Evolutionary conservation across 1,140 invertebrate genomes (phyloP).

Genomic region (Calosoma granatense): DNA sequence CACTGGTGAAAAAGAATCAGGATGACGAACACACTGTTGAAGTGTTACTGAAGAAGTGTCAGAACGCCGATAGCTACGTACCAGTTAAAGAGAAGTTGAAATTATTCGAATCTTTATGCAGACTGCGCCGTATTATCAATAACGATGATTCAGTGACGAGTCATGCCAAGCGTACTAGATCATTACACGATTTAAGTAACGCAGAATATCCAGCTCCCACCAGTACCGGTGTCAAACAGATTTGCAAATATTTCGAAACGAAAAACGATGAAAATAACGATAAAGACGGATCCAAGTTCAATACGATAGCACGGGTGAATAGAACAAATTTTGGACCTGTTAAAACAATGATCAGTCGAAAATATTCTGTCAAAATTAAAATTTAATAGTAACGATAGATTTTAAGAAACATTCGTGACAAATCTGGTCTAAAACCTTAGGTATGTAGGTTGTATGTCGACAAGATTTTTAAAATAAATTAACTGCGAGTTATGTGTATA

Average conservation of each 20-base stretch:
- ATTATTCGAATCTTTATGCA: conserved; percentile 47
- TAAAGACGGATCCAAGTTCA: conserved; percentile 2
- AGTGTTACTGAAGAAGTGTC: conserved; percentile 41
- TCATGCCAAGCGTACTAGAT: conserved; percentile 42
- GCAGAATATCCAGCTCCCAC: conserved; percentile 28
- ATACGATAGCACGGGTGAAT: conserved; percentile 3
- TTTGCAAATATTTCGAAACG: conserved; percentile 49
- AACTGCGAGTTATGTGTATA: neutral
- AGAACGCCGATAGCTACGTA: conserved; percentile 47
- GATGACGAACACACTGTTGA: conserved; percentile 37
- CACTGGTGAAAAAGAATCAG: neutral
- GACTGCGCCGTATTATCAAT: conserved; percentile 39
- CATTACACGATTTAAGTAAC: conserved; percentile 41
- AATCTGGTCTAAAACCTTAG: too few species aligned
- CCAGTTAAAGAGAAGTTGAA: conserved; percentile 49
- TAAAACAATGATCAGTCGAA: conserved; percentile 1
- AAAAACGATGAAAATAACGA: conserved; percentile 18
- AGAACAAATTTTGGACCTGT: conserved; percentile 2
- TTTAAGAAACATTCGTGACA: neutral
- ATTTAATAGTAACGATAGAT: neutral
- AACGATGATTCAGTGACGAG: conserved; percentile 35
- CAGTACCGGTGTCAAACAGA: conserved; percentile 41
- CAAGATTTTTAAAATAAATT: neutral
- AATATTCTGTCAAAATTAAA: neutral
- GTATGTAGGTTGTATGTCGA: too few species aligned